Evolutionary conservation across 2,888 invertebrate species (phyloP), one percentile per base, ranked within the genome.

Genomic region (Lamellibrachia columna): DNA sequence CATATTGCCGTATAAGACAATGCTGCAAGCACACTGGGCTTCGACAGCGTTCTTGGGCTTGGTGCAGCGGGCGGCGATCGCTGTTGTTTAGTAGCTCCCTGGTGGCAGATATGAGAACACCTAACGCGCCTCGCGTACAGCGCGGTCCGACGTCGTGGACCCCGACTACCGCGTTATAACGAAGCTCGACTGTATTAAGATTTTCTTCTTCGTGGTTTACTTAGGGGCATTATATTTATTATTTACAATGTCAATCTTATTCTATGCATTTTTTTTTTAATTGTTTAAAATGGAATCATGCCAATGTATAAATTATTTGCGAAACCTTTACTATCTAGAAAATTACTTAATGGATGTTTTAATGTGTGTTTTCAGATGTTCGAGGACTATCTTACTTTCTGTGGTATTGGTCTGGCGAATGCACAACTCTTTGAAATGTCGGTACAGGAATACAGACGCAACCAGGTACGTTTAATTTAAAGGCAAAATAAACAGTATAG

Each of bases 361-460:
- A n/a, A 15, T 75, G 75, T 75, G 53, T 90, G 9, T 90, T 95
- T 96, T 6, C 95, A 97, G 97, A 98, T 99, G 93, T 99, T 99
- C 97, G 97, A 98, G 93, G 98, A 98, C 95, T 99, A 99, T 97
- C 97, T 99, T 93, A 99, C 98, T 40, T 99, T 99, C 97, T 99
- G 99, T 96, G 99, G 99, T 52, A 99, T 99, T 95, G 99, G 99
- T 3, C 97, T 99, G 92, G 99, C 99, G 96, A 99, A 99, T 97
- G 99, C 99, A 53, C 99, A 99, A 96, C 97, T 99, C 52, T 99
- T 99, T 97, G 99, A 99, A 97, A 98, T 99, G 95, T 99, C 99
- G 58, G 98, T 99, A 22, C 97, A 98, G 95, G 99, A 99, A 96
- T 99, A 98, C 97, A 98, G 98, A 95, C 97, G 99, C 95, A 99